Conservation (phyloP, 2,888 invertebrate species). For the Formica aserva region DNA sequence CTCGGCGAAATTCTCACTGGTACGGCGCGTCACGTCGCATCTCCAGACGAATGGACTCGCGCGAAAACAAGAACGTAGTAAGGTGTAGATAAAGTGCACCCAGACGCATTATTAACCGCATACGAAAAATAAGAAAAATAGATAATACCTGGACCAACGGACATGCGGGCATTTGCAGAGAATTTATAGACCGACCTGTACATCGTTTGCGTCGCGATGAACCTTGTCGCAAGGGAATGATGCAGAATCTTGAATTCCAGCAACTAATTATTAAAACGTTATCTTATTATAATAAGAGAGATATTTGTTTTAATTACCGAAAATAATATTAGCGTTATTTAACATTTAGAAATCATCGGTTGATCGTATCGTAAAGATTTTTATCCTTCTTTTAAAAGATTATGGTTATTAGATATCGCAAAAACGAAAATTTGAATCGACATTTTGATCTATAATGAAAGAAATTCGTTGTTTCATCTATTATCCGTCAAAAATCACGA, state of each 20-base stretch:
- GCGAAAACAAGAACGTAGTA: constrained; percentile 25
- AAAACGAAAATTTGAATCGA: neutral
- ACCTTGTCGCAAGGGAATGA: neutral
- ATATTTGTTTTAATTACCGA: neutral
- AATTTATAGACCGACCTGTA: neutral
- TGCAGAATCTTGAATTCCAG: neutral
- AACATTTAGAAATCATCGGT: neutral
- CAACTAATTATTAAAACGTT: neutral
- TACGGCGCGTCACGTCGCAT: constrained; percentile 28
- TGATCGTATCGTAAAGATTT: neutral
- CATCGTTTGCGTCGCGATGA: neutral
- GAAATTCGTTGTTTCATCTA: neutral
- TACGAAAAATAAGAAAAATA: neutral
- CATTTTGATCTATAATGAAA: neutral
- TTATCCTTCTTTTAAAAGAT: no score
- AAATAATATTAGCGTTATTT: neutral
- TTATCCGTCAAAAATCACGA: neutral
- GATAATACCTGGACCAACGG: neutral
- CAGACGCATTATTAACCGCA: constrained; percentile 37
- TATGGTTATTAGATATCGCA: neutral
- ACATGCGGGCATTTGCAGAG: neutral
- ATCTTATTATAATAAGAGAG: neutral
- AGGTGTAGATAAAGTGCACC: constrained; percentile 14
- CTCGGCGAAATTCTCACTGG: constrained; percentile 40
- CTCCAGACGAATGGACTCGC: constrained; percentile 39